A percentile compares a stretch with the other conserved stretches of the same genome.
phyloP scores from a whole-genome alignment of 2,113 vertebrate genomes.

The Hylia prasina region DNA sequence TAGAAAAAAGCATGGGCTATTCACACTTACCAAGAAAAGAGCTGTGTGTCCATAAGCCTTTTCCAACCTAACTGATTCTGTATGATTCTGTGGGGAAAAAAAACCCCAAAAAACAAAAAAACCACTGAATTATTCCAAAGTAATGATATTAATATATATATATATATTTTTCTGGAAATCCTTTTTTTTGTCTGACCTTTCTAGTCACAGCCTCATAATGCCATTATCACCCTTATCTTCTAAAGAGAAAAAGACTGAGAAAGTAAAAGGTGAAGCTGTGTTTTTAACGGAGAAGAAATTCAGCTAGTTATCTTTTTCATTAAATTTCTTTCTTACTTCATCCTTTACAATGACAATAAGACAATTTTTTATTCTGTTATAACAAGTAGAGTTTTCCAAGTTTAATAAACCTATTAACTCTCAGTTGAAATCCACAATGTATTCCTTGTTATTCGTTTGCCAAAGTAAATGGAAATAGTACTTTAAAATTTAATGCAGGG shows the following conservation, averaged over 20 bases:
- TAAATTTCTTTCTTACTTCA: conserved; percentile 15
- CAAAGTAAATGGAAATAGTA: conserved; percentile 41
- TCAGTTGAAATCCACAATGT: conserved; percentile 16
- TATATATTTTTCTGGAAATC: not conserved
- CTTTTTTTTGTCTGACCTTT: not conserved
- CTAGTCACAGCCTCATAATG: not conserved
- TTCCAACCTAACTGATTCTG: not conserved
- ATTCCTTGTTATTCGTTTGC: conserved; percentile 28
- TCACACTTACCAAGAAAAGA: not conserved
- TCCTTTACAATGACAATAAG: conserved; percentile 30
- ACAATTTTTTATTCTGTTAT: conserved; percentile 24
- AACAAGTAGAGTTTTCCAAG: not conserved
- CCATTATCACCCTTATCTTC: not conserved
- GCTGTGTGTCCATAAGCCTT: not conserved
- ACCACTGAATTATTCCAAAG: not conserved
- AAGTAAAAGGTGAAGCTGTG: not conserved
- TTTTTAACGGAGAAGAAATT: not conserved
- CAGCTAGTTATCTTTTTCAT: not conserved
- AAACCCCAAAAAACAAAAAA: not conserved
- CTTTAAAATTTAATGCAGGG: conserved; percentile 23
- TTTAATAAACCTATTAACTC: conserved; percentile 31
- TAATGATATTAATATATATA: not conserved
- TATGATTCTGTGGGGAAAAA: not conserved
- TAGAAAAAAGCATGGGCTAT: not conserved
- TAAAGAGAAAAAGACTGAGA: not conserved